Evolutionary conservation across 1,140 invertebrate species (phyloP).

Genomic region (Drosophila orena): DNA sequence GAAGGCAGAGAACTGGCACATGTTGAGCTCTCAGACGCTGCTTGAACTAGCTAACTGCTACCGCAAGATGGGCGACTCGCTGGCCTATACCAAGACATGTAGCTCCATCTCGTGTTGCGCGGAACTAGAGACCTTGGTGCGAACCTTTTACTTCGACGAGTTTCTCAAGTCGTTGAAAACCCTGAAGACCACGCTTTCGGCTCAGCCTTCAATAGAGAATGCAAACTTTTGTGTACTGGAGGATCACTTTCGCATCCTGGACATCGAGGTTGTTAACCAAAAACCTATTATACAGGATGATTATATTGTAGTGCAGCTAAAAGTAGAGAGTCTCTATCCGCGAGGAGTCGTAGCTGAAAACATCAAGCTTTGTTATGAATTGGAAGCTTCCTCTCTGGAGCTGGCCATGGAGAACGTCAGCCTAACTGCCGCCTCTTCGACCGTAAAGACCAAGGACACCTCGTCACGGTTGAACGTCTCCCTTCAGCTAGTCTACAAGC

Average conservation of each 20-base stretch:
- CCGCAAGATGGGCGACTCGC: conserved; percentile 90
- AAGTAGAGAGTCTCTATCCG: conserved; percentile 87
- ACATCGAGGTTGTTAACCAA: conserved; percentile 64
- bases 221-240: conserved; percentile 78
- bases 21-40: conserved; percentile 92
- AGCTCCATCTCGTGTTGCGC: conserved; percentile 91
- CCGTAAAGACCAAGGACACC: conserved; percentile 45
- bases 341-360: conserved; percentile 86
- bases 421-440: background rate
- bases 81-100: conserved; percentile 90
- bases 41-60: conserved; percentile 95
- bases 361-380: conserved; percentile 86
- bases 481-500: conserved; percentile 90
- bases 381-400: conserved; percentile 63
- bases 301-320: conserved; percentile 86
- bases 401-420: conserved; percentile 42
- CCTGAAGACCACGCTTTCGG: conserved; percentile 85
- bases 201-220: conserved; percentile 78
- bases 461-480: conserved; percentile 68
- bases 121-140: conserved; percentile 90
- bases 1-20: conserved; percentile 93
- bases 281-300: conserved; percentile 86
- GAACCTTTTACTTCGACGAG: conserved; percentile 91
- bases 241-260: conserved; percentile 80
- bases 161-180: conserved; percentile 89